Conservation (phyloP, 2,888 invertebrate genomes). For the Lacanobia oleracea region DNA sequence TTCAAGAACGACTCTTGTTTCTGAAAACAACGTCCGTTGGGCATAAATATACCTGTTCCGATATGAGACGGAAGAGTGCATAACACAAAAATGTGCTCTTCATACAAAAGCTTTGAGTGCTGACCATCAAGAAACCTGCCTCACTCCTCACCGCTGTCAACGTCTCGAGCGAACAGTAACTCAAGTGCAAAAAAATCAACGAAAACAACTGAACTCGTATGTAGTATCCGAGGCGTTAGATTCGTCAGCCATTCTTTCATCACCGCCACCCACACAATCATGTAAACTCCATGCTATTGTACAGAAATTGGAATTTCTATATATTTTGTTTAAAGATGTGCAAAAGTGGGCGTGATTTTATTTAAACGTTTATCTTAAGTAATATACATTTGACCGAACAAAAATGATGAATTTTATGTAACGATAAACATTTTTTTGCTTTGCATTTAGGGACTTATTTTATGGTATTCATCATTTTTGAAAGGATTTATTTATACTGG, state of each 20-base stretch:
- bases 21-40: conserved; percentile 86
- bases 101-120: conserved; percentile 87
- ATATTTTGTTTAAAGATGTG: conserved; percentile 74
- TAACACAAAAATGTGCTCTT: conserved; percentile 86
- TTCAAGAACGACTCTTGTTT: conserved; percentile 98
- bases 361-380: conserved; percentile 62
- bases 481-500: conserved; percentile 67
- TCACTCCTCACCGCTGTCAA: conserved; percentile 77
- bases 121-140: conserved; percentile 78
- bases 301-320: conserved; percentile 87
- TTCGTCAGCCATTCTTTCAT: conserved; percentile 83
- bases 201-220: conserved; percentile 79
- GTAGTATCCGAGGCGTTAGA: conserved; percentile 86
- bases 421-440: not conserved
- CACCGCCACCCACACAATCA: conserved; percentile 74
- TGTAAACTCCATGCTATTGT: conserved; percentile 87
- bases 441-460: not conserved
- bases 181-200: conserved; percentile 80
- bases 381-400: conserved; percentile 70
- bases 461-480: conserved; percentile 78
- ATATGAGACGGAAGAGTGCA: conserved; percentile 72
- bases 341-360: conserved; percentile 72
- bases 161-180: conserved; percentile 74
- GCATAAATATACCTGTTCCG: conserved; percentile 56
- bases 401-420: conserved; percentile 76